Conservation (phyloP, 1,140 invertebrate genomes). For the Trichonephila clavipes region DNA sequence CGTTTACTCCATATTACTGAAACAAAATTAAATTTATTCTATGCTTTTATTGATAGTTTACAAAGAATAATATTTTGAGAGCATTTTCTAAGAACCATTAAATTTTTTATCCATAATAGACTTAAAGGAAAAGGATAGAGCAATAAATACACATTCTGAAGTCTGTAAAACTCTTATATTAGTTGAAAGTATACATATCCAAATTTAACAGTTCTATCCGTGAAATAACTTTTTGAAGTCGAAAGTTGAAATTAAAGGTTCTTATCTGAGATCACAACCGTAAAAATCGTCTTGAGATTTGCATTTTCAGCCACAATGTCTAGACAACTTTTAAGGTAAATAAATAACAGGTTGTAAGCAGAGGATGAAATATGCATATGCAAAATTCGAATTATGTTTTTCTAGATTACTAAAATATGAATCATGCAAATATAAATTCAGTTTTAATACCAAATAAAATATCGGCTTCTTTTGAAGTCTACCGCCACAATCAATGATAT, state of each 20-base stretch:
- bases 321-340: background rate
- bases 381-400: background rate
- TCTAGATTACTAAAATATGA: constrained; percentile 7
- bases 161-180: too few relatives aligned
- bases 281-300: background rate
- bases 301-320: background rate
- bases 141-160: background rate
- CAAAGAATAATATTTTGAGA: too few relatives aligned
- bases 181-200: too few relatives aligned
- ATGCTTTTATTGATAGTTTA: too few relatives aligned
- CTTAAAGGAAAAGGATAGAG: background rate
- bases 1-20: too few relatives aligned
- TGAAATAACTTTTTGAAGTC: constrained; percentile 3
- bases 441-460: constrained; percentile 33
- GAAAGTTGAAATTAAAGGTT: background rate
- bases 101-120: background rate
- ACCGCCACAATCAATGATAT: constrained; percentile 4
- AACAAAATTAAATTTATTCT: too few relatives aligned
- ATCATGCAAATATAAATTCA: constrained; percentile 8
- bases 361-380: background rate
- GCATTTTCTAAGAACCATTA: background rate
- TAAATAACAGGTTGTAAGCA: constrained; percentile 4
- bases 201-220: background rate
- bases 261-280: background rate
- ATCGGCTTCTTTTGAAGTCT: constrained; percentile 2